Base-by-base conservation (phyloP, 2,797 vertebrate genomes). In the Poeciliopsis infans region DNA sequence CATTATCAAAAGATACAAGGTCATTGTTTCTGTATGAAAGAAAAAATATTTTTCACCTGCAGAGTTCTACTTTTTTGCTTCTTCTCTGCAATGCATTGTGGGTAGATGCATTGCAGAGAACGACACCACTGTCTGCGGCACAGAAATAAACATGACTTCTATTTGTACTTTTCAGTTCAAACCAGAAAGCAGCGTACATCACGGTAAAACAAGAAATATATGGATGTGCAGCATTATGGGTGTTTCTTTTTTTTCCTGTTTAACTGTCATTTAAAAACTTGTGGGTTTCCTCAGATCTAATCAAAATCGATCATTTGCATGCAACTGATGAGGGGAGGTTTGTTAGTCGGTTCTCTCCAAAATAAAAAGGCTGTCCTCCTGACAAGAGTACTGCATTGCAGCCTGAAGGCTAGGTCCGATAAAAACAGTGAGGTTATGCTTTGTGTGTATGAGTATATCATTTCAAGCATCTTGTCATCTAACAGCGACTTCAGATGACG, bases 401-500 rank as follows among this genome's bases (percentile, higher is more conserved):
- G 68, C 68, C 41, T 39, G 71, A 76, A 69, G 47, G 59, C 70
- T 53, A 11, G 18, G 20, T 82, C 66, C 57, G 61, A 46, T 51
- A 83, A 84, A 81, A 57, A 82, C n/a, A 45, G n/a, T 31, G 51
- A 79, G 51, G 68, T 31, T 71, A 71, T 71, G 68, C 68, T 46
- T 46, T 69, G 23, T 75, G 16, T 74, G 5, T 55, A 2, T 49
- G 20, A 47, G 15, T 74, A 6, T 76, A 51, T 46, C 78, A 39
- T 87, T 88, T 77, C 39, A 12, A 82, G 82, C 85, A 91, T 55
- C 81, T 85, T 85, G 78, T 88, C 83, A 82, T 87, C 74, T 90
- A 91, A 87, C 71, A 74, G 91, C 85, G 90, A 92, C 74, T 81
- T 78, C 31, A 72, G 82, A 91, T 91, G 92, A 93, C 79, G 92